Conservation (phyloP, 1,140 invertebrate genomes). For the Eurosta solidaginis region DNA sequence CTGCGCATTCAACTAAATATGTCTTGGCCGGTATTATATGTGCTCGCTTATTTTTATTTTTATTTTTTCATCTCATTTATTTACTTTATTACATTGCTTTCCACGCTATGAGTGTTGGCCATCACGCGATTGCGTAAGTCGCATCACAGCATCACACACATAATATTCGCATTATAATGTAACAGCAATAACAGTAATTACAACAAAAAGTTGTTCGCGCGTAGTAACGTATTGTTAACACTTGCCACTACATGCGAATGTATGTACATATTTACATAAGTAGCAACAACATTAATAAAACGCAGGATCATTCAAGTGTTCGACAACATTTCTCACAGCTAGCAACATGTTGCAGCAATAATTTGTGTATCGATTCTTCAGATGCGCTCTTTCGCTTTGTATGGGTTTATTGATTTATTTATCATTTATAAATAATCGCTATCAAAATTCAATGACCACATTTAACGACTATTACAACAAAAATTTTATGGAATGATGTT, state of each 20-base stretch:
- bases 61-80: background rate
- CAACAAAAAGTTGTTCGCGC: background rate
- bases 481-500: background rate
- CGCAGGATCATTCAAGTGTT: too few relatives aligned
- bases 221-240: background rate
- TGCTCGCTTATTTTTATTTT: background rate
- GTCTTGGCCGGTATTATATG: background rate
- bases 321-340: background rate
- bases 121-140: background rate
- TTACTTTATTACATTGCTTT: background rate
- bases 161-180: background rate
- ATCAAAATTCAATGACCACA: background rate
- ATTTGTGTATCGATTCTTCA: too few relatives aligned
- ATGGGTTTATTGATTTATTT: background rate
- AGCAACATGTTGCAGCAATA: background rate
- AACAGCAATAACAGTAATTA: background rate
- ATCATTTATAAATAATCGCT: background rate
- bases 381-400: background rate
- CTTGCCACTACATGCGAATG: background rate
- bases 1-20: background rate
- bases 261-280: too few relatives aligned
- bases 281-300: background rate
- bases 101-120: background rate
- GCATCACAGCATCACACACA: background rate
- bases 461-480: background rate